Conservation (phyloP, 2,113 vertebrate genomes). For the Prietella phreatophila region DNA sequence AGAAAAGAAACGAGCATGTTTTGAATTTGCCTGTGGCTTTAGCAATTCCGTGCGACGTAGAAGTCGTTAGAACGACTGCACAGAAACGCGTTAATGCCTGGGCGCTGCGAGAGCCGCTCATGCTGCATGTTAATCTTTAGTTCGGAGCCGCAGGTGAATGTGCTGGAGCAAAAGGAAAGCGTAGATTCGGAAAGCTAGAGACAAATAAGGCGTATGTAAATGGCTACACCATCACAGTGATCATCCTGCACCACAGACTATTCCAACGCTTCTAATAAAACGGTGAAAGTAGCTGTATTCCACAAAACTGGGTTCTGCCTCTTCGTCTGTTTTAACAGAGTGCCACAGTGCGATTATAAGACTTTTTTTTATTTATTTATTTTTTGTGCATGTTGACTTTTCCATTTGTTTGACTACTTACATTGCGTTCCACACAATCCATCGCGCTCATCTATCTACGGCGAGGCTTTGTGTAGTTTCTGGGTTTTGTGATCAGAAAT, state of each 20-base stretch:
- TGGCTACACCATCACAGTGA: background rate
- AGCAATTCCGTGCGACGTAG: background rate
- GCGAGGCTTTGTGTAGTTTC: background rate
- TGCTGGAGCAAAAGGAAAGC: background rate
- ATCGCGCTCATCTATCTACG: background rate
- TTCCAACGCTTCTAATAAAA: background rate
- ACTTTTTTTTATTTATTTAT: background rate
- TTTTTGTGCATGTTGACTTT: background rate
- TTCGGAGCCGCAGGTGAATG: constrained; percentile 2
- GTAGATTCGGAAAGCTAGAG: background rate
- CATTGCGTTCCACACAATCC: background rate
- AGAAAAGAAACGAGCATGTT: background rate
- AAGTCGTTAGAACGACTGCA: background rate
- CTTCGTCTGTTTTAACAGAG: background rate
- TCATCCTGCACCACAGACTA: background rate
- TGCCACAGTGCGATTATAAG: background rate
- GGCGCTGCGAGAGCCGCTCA: background rate
- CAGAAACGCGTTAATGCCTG: background rate
- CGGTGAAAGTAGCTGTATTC: background rate
- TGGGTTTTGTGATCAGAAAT: background rate
- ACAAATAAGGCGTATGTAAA: background rate
- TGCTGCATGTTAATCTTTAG: background rate
- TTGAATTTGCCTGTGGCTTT: background rate
- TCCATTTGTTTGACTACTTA: background rate
- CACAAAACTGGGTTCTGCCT: background rate